Conservation (phyloP, 2,888 invertebrate genomes). For the Cordilura impudica region DNA sequence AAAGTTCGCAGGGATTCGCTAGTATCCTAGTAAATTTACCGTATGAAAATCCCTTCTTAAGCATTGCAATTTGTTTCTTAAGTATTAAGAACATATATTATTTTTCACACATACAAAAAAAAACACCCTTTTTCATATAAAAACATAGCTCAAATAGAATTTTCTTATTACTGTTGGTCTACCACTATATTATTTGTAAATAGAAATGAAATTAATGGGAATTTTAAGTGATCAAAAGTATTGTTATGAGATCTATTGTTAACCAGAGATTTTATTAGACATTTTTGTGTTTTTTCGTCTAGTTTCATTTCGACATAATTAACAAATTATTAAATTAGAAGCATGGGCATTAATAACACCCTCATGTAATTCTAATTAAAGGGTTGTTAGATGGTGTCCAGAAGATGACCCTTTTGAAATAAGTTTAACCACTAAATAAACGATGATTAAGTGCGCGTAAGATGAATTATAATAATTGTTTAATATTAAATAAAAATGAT, state of each 20-base stretch:
- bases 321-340: not conserved
- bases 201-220: not conserved
- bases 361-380: slow-evolving; percentile 50
- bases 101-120: too few species aligned
- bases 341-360: slow-evolving; percentile 15
- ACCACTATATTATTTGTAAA: not conserved
- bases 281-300: not conserved
- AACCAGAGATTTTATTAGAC: slow-evolving; percentile 40
- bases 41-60: too few species aligned
- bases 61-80: too few species aligned
- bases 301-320: not conserved
- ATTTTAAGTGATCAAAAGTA: slow-evolving; percentile 31
- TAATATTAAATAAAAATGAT: too few species aligned
- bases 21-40: too few species aligned
- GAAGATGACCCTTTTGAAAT: slow-evolving; percentile 25
- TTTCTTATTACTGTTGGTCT: too few species aligned
- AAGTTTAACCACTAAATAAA: not conserved
- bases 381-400: slow-evolving; percentile 41
- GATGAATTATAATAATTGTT: too few species aligned
- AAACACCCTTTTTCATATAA: too few species aligned
- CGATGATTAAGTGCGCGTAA: not conserved
- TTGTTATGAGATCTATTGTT: slow-evolving; percentile 25
- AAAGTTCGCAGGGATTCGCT: too few species aligned
- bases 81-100: too few species aligned
- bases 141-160: too few species aligned